Evolutionary conservation across 1,140 invertebrate genomes (phyloP).

Genomic region (Helicoverpa armigera): DNA sequence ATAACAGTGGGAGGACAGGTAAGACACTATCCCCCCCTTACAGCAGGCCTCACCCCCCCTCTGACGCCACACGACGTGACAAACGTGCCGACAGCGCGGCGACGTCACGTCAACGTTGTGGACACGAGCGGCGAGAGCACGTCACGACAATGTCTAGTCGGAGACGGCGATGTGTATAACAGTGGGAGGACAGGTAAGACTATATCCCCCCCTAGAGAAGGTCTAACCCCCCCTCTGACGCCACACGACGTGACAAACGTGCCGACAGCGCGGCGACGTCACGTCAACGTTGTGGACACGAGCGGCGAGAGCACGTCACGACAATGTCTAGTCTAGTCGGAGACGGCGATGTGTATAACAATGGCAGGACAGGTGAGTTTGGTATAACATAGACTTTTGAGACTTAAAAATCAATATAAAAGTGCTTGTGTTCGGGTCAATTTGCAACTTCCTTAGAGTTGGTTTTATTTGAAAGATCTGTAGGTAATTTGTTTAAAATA

Average conservation of each 20-base stretch:
- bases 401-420: too few species aligned
- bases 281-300: conserved; percentile 49
- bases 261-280: conserved; percentile 42
- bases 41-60: conserved; percentile 59
- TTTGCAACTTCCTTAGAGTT: too few species aligned
- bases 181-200: background rate
- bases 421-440: too few species aligned
- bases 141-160: conserved; percentile 50
- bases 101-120: conserved; percentile 51
- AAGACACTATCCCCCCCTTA: background rate
- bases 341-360: conserved; percentile 30
- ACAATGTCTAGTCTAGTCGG: conserved; percentile 47
- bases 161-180: conserved; percentile 36
- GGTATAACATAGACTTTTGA: background rate
- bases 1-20: conserved; percentile 7
- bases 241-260: conserved; percentile 51
- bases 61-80: conserved; percentile 50
- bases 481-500: too few species aligned
- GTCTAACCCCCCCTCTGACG: conserved; percentile 47
- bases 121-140: conserved; percentile 62
- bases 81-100: background rate
- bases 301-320: conserved; percentile 62
- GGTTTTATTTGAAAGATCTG: too few species aligned
- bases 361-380: conserved; percentile 34
- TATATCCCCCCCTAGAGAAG: conserved; percentile 52